Percentiles rank a stretch among this genome's conserved stretches.
Conservation (phyloP, 2,113 vertebrate species). For the Thamnophis sirtalis region DNA sequence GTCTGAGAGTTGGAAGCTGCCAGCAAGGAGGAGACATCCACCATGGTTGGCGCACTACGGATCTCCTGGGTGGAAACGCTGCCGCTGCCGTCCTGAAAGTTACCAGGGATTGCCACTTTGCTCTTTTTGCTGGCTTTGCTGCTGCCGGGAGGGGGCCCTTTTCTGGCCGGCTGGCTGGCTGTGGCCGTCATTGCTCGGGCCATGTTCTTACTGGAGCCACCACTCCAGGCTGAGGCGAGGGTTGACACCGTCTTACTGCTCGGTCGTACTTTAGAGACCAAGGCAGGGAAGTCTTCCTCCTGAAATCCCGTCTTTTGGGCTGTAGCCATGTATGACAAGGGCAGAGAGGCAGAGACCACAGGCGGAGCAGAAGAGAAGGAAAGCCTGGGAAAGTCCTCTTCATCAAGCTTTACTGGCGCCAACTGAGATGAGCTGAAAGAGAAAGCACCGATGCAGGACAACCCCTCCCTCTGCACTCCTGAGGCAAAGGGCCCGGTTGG, state of each 20-base stretch:
- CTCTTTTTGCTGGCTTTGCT: constrained; percentile 59
- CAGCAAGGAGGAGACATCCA: constrained; percentile 85
- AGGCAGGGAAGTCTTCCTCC: constrained; percentile 94
- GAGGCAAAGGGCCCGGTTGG: not conserved
- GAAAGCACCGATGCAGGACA: rapidly evolving
- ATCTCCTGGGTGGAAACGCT: constrained; percentile 78
- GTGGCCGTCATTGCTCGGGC: constrained; percentile 53
- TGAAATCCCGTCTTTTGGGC: constrained; percentile 79
- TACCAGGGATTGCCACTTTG: constrained; percentile 53
- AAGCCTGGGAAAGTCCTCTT: constrained; percentile 94
- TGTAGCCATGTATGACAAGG: constrained; percentile 72
- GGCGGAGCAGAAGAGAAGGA: constrained; percentile 58
- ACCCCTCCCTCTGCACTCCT: not conserved
- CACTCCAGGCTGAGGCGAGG: constrained; percentile 83
- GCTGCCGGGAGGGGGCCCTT: constrained; percentile 62
- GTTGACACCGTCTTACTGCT: constrained; percentile 63
- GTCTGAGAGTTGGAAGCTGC: constrained; percentile 67
- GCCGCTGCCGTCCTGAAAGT: constrained; percentile 65
- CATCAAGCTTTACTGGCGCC: constrained; percentile 74
- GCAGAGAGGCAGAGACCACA: constrained; percentile 57
- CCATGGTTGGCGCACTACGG: constrained; percentile 76
- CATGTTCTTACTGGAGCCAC: constrained; percentile 66
- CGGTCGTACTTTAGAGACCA: constrained; percentile 82
- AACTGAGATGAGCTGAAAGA: constrained; percentile 58
- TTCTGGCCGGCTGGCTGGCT: constrained; percentile 70